Conservation (phyloP, 2,113 vertebrate species). For the Dipodomys ordii region DNA sequence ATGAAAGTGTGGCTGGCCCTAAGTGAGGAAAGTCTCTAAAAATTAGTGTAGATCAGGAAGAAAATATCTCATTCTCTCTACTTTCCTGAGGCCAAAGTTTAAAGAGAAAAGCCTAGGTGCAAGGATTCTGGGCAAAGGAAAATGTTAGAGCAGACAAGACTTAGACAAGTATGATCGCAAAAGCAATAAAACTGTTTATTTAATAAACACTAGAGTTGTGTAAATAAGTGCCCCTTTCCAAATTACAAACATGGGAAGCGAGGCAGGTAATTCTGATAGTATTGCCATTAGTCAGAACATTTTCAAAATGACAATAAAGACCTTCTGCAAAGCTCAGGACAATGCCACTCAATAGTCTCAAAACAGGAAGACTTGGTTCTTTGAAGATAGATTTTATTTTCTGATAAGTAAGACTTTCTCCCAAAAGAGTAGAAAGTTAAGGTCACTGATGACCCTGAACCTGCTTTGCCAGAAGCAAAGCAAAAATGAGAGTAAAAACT, state of each 20-base stretch:
- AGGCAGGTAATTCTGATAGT: background rate
- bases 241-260: background rate
- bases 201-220: background rate
- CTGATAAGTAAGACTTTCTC: conserved; percentile 48
- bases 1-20: background rate
- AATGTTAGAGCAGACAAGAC: background rate
- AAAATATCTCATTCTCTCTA: background rate
- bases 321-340: background rate
- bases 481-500: conserved; percentile 25
- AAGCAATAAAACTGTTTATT: conserved; percentile 16
- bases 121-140: background rate
- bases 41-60: background rate
- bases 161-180: background rate
- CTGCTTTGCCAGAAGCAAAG: conserved; percentile 32
- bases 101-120: background rate
- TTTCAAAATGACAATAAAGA: background rate
- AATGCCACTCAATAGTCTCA: background rate
- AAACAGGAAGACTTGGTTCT: background rate
- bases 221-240: conserved; percentile 47
- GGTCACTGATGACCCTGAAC: background rate
- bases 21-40: background rate
- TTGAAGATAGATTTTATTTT: conserved; percentile 39
- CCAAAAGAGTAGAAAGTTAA: background rate
- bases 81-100: background rate
- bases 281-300: background rate